phyloP scores from a whole-genome alignment of 2,113 vertebrate species.

The Daubentonia madagascariensis region DNA sequence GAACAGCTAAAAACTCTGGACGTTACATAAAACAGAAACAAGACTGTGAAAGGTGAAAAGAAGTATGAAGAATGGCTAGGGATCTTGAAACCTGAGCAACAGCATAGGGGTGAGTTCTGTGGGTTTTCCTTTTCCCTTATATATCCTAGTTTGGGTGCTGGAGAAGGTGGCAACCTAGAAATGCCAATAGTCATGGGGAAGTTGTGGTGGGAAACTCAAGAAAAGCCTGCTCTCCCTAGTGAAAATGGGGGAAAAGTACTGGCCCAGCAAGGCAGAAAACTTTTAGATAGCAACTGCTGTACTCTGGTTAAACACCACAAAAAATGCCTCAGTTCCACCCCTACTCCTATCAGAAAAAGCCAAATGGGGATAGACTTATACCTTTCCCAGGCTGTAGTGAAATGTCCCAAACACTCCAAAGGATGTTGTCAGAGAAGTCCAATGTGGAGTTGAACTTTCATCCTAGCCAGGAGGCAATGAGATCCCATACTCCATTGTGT shows the following conservation, averaged over 20 bases:
- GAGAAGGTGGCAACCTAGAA: neutral
- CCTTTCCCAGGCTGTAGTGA: neutral
- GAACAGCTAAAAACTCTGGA: neutral
- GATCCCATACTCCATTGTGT: accelerated
- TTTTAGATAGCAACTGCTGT: neutral
- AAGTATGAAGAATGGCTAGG: neutral
- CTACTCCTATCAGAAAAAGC: neutral
- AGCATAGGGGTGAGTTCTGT: accelerated
- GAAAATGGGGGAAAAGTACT: neutral
- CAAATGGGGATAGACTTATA: neutral
- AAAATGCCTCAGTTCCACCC: neutral
- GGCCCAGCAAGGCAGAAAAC: neutral
- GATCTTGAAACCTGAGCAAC: neutral
- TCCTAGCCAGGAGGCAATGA: neutral
- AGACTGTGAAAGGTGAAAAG: neutral
- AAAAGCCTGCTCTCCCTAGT: neutral
- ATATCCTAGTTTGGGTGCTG: neutral
- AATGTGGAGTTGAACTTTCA: neutral
- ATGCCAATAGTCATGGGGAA: accelerated
- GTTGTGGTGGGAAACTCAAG: no score
- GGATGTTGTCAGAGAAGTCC: neutral
- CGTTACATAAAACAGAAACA: neutral
- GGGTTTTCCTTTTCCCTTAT: neutral
- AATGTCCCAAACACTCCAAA: neutral
- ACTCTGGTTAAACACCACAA: neutral